Conservation (phyloP, 2,888 invertebrate species). For the Drosophila eohydei region DNA sequence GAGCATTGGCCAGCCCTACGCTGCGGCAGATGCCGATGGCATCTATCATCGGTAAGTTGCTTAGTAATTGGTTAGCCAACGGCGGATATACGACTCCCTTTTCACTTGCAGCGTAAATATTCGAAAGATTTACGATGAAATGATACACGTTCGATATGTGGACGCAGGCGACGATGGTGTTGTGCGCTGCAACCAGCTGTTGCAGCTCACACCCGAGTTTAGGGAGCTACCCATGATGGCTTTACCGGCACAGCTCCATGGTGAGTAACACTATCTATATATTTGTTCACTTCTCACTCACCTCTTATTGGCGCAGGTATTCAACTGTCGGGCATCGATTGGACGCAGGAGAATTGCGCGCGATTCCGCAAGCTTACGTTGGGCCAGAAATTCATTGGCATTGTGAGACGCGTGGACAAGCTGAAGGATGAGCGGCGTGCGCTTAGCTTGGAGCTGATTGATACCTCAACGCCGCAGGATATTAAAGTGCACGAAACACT, state of each 20-base stretch:
- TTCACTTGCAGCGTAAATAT: conserved; percentile 85
- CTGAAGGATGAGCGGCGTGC: conserved; percentile 87
- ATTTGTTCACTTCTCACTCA: background rate
- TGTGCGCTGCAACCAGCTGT: conserved; percentile 86
- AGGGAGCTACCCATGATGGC: conserved; percentile 88
- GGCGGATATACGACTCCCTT: background rate
- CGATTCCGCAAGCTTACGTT: conserved; percentile 90
- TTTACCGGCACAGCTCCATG: conserved; percentile 88
- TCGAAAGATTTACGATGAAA: conserved; percentile 86
- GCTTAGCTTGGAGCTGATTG: conserved; percentile 89
- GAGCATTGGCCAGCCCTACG: conserved; percentile 88
- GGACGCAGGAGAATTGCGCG: conserved; percentile 88
- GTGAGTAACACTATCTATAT: conserved; percentile 77
- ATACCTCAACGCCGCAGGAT: conserved; percentile 89
- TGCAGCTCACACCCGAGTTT: conserved; percentile 86
- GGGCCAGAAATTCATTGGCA: conserved; percentile 89
- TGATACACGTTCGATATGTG: conserved; percentile 88
- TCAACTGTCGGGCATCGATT: conserved; percentile 85
- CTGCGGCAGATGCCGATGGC: conserved; percentile 86
- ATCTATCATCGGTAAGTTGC: conserved; percentile 90
- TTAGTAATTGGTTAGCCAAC: background rate
- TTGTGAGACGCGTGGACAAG: conserved; percentile 88
- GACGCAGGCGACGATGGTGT: conserved; percentile 89
- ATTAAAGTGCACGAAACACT: conserved; percentile 88
- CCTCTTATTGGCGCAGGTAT: conserved; percentile 84